phyloP scores from a whole-genome alignment of 2,797 vertebrate species.

The Sebastes matsubarae region DNA sequence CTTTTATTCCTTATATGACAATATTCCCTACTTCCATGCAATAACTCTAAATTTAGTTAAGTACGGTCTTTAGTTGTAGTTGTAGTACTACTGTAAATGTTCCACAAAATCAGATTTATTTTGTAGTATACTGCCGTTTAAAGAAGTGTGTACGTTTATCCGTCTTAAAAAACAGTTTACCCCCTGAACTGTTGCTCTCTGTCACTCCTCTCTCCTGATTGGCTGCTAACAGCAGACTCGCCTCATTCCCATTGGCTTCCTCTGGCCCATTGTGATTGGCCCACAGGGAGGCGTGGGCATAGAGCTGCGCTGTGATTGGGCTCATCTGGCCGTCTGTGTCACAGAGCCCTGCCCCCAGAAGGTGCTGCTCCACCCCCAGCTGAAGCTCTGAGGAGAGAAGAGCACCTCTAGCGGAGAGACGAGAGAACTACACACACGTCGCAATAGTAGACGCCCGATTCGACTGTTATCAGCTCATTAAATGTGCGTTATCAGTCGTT shows the following conservation, averaged over 20 bases:
- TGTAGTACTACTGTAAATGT: neutral
- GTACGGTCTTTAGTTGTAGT: neutral
- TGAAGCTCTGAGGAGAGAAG: constrained; percentile 81
- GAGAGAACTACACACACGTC: constrained; percentile 13
- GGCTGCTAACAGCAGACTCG: constrained; percentile 63
- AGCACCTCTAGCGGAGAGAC: constrained; percentile 63
- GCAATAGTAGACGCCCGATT: fast-evolving
- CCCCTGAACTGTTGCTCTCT: constrained; percentile 71
- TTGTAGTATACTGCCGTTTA: neutral
- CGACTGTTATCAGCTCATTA: neutral
- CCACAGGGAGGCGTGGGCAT: constrained; percentile 66
- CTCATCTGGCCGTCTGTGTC: constrained; percentile 77
- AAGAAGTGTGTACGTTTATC: neutral
- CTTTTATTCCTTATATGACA: no score
- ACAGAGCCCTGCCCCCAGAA: constrained; percentile 73
- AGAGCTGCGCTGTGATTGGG: constrained; percentile 78
- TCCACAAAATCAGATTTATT: neutral
- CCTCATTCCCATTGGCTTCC: constrained; percentile 77
- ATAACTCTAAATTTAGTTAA: neutral
- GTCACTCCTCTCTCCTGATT: constrained; percentile 74
- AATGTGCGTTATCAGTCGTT: neutral
- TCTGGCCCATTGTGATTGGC: constrained; percentile 79
- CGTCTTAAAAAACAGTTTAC: constrained; percentile 63
- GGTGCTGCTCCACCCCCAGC: constrained; percentile 76
- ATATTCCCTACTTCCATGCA: neutral